A percentile compares a stretch with the other conserved stretches of the same genome.
Conservation (phyloP, 2,113 vertebrate genomes). For the Corythaixoides concolor region DNA sequence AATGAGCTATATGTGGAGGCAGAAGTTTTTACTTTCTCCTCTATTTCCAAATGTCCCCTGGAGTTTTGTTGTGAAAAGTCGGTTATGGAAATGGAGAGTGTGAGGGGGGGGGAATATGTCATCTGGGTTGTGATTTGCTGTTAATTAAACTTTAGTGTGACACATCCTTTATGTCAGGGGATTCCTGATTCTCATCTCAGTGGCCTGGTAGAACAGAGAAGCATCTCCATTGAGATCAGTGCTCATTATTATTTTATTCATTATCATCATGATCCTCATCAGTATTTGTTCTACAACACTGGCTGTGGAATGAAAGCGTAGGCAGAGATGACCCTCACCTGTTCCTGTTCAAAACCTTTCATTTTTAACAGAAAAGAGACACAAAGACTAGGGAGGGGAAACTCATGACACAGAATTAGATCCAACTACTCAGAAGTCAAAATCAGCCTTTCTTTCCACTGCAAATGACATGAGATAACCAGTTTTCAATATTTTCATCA, state of each 20-base stretch:
- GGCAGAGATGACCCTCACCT: slow-evolving; percentile 19
- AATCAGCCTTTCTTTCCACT: neutral
- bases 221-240: slow-evolving; percentile 56
- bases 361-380: neutral
- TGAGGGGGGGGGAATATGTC: neutral
- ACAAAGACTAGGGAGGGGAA: neutral
- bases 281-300: slow-evolving; percentile 61
- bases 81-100: slow-evolving; percentile 8
- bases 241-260: slow-evolving; percentile 68
- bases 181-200: slow-evolving; percentile 55
- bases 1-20: neutral
- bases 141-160: slow-evolving; percentile 65
- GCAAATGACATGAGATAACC: neutral
- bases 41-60: slow-evolving; percentile 13
- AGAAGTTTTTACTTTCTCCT: slow-evolving; percentile 23
- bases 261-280: slow-evolving; percentile 64
- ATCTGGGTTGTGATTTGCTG: slow-evolving; percentile 54
- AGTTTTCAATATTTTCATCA: neutral
- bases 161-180: slow-evolving; percentile 59
- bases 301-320: neutral
- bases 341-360: neutral
- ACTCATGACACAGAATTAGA: neutral
- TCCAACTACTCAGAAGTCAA: neutral
- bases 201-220: slow-evolving; percentile 46
- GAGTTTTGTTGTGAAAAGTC: slow-evolving; percentile 46